These are phyloP conservation scores for Brienomyrus brachyistius DNA, from an alignment of 2,113 vertebrate genomes.

Conservation along the genomic window DNA sequence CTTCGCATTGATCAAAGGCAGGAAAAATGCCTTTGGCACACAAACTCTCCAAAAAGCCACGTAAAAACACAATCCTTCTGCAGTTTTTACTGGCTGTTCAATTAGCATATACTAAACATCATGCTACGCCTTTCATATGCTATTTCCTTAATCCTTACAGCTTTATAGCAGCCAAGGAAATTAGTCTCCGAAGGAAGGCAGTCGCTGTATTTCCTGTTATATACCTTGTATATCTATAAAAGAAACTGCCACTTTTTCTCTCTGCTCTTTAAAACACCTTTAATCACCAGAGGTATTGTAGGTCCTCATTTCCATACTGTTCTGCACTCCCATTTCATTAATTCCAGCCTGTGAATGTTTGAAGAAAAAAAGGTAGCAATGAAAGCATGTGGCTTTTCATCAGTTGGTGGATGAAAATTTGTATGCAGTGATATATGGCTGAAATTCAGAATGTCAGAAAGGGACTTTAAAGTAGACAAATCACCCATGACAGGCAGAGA, in stretches of 20 bases:
- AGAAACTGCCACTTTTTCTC: constrained; percentile 50
- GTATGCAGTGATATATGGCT: neutral
- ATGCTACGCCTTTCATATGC: constrained; percentile 55
- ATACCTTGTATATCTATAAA: constrained; percentile 49
- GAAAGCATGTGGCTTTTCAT: neutral
- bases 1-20: constrained; percentile 1
- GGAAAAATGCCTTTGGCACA: neutral
- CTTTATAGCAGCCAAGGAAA: constrained; percentile 43
- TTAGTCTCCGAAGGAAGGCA: constrained; percentile 54
- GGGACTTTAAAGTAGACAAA: neutral
- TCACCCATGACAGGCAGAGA: neutral
- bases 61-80: constrained; percentile 53
- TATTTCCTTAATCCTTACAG: constrained; percentile 59
- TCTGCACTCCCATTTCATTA: constrained; percentile 25
- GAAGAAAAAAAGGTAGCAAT: neutral
- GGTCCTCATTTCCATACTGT: constrained; percentile 64
- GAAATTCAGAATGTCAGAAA: neutral
- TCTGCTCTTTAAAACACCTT: constrained; percentile 53
- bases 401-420: neutral
- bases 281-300: constrained; percentile 55
- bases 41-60: constrained; percentile 28
- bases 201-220: constrained; percentile 49
- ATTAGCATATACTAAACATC: constrained; percentile 56
- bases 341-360: constrained; percentile 4
- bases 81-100: constrained; percentile 52